Base-by-base conservation (phyloP, 2,113 vertebrate species). In the Percopsis transmontana region DNA sequence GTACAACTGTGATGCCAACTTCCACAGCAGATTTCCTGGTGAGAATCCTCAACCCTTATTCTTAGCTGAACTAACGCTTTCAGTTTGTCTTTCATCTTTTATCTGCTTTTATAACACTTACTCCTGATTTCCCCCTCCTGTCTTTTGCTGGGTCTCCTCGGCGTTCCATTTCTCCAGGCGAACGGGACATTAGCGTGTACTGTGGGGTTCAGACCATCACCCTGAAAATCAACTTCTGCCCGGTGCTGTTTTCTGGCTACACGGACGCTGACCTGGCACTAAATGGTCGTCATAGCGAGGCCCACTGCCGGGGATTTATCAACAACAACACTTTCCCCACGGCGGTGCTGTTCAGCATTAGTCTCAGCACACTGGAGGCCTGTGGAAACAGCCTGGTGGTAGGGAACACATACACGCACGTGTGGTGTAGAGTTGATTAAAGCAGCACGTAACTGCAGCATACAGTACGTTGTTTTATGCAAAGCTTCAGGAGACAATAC, bases 151-250 rank as follows among this genome's bases (percentile, higher is more conserved):
- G 16, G 10, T 15, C 53, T 39, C 6, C 14, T 47, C 45, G 11
- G 14, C 16, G 13, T 2, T 48, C 41, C n/a, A 11, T 10, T 38
- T 42, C 58, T 55, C 33, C 71, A 99, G 97, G 93, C 53, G 97
- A 98, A 90, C 86, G 94, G 82, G 96, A 99, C 83, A 96, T 99
- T 85, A 96, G 83, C 65, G 94, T 99, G 72, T 98, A 96, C 89
- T 99, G 97, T 68, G 97, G 97, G 39, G 95, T 98, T 45, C 97
- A 99, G 85, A 92, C 97, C 78, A 96, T 99, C 77, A 97, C 96
- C 2, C 90, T 99, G 90, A 99, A 98, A 93, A 96, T 99, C 90
- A 98, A 99, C 91, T 98, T 98, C 88, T 99, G 97, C 82, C 97
- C 97, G 0, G 96, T 99, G 62, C 94, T 99, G 65, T 99, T 94